Base-by-base conservation (phyloP, 2,888 invertebrate species). In the Hoplodrina blanda region DNA sequence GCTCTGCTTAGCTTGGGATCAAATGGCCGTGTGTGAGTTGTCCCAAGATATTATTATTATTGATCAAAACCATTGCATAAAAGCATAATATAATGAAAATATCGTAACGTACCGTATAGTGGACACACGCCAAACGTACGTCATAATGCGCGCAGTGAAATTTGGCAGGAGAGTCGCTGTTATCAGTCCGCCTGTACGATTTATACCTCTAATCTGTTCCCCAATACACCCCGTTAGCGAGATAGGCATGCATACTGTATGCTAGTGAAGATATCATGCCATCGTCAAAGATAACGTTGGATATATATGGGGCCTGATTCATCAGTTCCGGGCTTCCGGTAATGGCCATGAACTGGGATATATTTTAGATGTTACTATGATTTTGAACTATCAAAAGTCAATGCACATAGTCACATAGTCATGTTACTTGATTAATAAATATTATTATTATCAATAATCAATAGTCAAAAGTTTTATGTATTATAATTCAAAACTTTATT, bases 151-250 rank as follows among this genome's bases (percentile, higher is more conserved):
- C 81, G 81, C 88, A 89, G 84, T 89, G 88, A 91, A 91, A 89
- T 92, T 93, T 94, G 93, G 93, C 94, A 92, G 88, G 83, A 88
- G 89, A 87, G 87, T 78, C 60, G 81, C 85, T 86, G 89, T 90
- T 92, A 92, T 92, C 92, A 86, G 87, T 78, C 74, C 69, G 84
- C 67, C 78, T 78, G 83, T 66, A 61, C 74, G 82, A 88, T 88
- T 87, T 89, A 91, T 87, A 76, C 80, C 75, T 61, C 73, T 73
- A 76, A 82, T 84, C 84, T 83, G 76, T 82, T 82, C 81, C 69
- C 82, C 79, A 82, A 83, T 82, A 76, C 86, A 85, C 80, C 82
- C 85, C 66, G 85, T 87, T 84, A 84, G 69, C 81, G 20, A 66
- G 63, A 79, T 76, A 68, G 46, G 13, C 52, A 68, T 50, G 13